A percentile compares a stretch with the other conserved stretches of the same genome.
Evolutionary conservation across 2,797 vertebrate species (phyloP).

Genomic region (Lophius americanus): DNA sequence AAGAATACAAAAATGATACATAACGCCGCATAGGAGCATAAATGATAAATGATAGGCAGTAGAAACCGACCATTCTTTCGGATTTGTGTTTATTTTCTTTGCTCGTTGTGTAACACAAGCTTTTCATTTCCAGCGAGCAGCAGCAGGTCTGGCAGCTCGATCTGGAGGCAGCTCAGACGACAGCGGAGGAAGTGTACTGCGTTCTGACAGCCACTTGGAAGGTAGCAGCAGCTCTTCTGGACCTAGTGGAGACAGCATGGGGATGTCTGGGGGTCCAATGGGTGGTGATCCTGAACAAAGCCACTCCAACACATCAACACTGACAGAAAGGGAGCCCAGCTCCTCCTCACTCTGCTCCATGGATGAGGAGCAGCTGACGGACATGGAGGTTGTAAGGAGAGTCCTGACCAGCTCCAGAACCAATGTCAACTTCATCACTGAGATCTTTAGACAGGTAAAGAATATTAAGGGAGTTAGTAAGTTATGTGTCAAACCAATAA

Average conservation of each 20-base stretch:
- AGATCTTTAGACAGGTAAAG: conserved; percentile 97
- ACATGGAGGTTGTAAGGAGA: conserved; percentile 88
- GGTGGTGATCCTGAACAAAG: conserved; percentile 90
- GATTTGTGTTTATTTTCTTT: not conserved
- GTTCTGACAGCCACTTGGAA: conserved; percentile 71
- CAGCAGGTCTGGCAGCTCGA: conserved; percentile 91
- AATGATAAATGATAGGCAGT: too few relatives aligned
- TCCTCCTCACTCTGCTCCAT: conserved; percentile 98
- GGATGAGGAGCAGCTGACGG: conserved; percentile 94
- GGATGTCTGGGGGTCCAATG: conserved; percentile 83
- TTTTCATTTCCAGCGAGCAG: conserved; percentile 86
- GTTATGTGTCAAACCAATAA: not conserved
- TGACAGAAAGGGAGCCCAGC: conserved; percentile 97
- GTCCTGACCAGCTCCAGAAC: conserved; percentile 94
- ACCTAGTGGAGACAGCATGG: conserved; percentile 67
- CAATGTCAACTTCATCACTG: conserved; percentile 97
- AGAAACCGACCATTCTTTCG: not conserved
- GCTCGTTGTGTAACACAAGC: conserved; percentile 1
- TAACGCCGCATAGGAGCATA: too few relatives aligned
- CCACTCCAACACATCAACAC: conserved; percentile 97
- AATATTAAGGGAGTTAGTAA: not conserved
- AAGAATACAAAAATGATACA: not conserved
- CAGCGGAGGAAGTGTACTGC: conserved; percentile 75
- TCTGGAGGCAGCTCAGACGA: conserved; percentile 76
- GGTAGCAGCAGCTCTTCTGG: conserved; percentile 49